Evolutionary conservation across 2,797 vertebrate species (phyloP), one percentile per base, ranked within the genome.

Genomic region (Menidia menidia): DNA sequence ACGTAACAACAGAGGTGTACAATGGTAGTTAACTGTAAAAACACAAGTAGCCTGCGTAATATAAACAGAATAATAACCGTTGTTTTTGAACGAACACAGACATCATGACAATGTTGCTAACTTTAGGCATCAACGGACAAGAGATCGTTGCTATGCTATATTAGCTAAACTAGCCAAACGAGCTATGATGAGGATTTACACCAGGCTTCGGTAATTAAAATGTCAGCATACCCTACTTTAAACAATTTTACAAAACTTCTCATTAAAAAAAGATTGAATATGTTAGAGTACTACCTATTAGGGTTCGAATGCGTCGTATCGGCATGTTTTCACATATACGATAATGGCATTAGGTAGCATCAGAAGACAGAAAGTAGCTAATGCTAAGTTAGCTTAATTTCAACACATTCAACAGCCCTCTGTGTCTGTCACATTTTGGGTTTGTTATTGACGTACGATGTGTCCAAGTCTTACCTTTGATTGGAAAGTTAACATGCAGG

Each of bases 371-470:
- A 75, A n/a, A 68, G 1, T 10, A 56, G 85, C 87, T 83, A 68
- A 72, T 35, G 87, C 87, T 89, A 86, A 33, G 50, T 85, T 91
- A 89, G 87, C 88, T 52, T 44, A 3, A 57, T 31, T 67, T 78
- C 64, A 66, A 61, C 42, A 54, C 41, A 68, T 47, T 30, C 42
- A 13, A 11, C 3, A 53, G 0, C 11, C 44, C 39, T 39, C 15
- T 31, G 19, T 30, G 57, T 41, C 3, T 1, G 7, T 1, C 5
- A 0, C 30, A 51, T 4, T 19, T 14, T 15, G 6, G 0, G 35
- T 47, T 50, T 43, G 10, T 44, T 19, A 45, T 4, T n/a, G 10
- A 4, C 0, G 11, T 5, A 0, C 6, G 0, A 0, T 0, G 11
- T 25, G 14, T 60, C 8, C 4, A 35, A 8, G 5, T 1, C 82